Evolutionary conservation across 2,888 invertebrate genomes (phyloP).

Genomic region (Ormia ochracea): DNA sequence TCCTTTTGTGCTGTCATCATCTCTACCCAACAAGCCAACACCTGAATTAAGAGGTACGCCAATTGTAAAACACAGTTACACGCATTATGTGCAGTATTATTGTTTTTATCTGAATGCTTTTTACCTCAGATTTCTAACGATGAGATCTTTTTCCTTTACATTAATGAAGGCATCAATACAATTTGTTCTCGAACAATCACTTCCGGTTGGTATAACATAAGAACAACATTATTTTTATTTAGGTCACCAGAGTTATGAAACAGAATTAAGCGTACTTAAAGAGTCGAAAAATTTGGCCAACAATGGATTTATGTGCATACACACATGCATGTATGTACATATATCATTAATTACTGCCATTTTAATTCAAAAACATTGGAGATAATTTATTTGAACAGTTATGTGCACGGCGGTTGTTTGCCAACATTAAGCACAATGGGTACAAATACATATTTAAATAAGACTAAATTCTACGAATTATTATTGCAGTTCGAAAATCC

Average conservation of each 20-base stretch:
- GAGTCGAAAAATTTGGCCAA: constrained; percentile 10
- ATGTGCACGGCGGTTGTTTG: too few species aligned
- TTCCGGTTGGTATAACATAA: constrained; percentile 41
- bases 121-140: not conserved
- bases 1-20: constrained; percentile 56
- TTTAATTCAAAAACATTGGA: too few species aligned
- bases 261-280: not conserved
- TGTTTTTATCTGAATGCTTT: constrained; percentile 9
- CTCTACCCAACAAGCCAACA: constrained; percentile 53
- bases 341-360: too few species aligned
- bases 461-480: too few species aligned
- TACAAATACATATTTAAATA: too few species aligned
- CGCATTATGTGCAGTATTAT: constrained; percentile 14
- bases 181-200: constrained; percentile 38
- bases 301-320: too few species aligned
- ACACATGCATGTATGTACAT: too few species aligned
- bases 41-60: constrained; percentile 63
- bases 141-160: constrained; percentile 9
- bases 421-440: too few species aligned
- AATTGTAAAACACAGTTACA: constrained; percentile 56
- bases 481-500: too few species aligned
- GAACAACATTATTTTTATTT: constrained; percentile 2
- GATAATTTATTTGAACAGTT: too few species aligned
- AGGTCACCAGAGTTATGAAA: constrained; percentile 47
- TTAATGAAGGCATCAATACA: constrained; percentile 5